Evolutionary conservation across 2,113 vertebrate species (phyloP).

Genomic region (Hiodon tergisus): DNA sequence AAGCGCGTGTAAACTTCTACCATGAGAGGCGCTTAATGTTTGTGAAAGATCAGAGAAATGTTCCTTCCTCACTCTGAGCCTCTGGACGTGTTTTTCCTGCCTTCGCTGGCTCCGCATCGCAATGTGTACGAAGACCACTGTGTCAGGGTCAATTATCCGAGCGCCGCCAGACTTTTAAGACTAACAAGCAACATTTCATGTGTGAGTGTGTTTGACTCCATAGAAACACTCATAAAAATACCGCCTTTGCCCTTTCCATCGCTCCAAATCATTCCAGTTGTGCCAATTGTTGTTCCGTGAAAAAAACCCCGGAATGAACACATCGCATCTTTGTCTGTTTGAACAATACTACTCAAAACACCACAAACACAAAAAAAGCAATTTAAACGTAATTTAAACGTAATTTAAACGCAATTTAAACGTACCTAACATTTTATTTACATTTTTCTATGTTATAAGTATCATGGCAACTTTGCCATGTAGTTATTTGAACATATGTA

Average conservation of each 20-base stretch:
- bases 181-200: not conserved
- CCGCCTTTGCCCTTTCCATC: not conserved
- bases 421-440: slow-evolving; percentile 40
- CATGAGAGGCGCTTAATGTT: slow-evolving; percentile 12
- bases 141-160: slow-evolving; percentile 7
- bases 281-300: slow-evolving; percentile 21
- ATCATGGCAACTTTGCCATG: not conserved
- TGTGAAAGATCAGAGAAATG: not conserved
- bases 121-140: slow-evolving; percentile 4
- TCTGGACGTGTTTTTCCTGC: slow-evolving; percentile 1
- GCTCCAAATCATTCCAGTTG: not conserved
- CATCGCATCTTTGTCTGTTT: slow-evolving; percentile 30
- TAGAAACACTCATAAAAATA: not conserved
- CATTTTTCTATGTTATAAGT: slow-evolving; percentile 42
- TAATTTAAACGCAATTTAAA: slow-evolving; percentile 53
- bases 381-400: slow-evolving; percentile 54
- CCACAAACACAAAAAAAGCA: slow-evolving; percentile 32
- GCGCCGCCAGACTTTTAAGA: slow-evolving; percentile 6
- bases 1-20: slow-evolving; percentile 30
- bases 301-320: not conserved
- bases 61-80: slow-evolving; percentile 18
- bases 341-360: slow-evolving; percentile 5
- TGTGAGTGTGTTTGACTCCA: not conserved
- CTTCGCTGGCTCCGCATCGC: not conserved
- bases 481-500: not conserved